A percentile compares a stretch with the other conserved stretches of the same genome.
These are phyloP conservation scores for Chinchilla lanigera DNA, from an alignment of 2,113 vertebrate genomes.

Conservation along the genomic window DNA sequence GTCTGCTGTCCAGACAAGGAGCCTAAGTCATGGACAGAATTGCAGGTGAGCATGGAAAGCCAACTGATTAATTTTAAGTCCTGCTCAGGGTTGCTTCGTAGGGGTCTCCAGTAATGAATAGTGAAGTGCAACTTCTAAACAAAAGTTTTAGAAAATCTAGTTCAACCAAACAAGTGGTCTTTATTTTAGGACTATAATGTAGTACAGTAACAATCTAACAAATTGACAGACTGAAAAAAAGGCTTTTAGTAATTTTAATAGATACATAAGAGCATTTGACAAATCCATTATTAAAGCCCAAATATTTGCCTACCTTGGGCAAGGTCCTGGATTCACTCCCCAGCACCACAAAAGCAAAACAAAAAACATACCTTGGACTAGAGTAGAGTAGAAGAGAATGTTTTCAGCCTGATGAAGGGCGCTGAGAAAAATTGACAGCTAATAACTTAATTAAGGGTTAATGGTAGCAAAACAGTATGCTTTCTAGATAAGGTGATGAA, in stretches of 20 bases:
- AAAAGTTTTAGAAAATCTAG: slow-evolving; percentile 19
- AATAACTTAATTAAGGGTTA: neutral
- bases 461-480: neutral
- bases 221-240: neutral
- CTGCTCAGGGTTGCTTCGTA: too few species aligned
- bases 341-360: neutral
- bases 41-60: too few species aligned
- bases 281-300: neutral
- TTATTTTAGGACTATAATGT: neutral
- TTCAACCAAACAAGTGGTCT: neutral
- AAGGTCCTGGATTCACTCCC: neutral
- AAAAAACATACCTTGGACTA: neutral
- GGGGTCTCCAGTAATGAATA: neutral
- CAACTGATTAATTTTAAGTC: too few species aligned
- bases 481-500: neutral
- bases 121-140: neutral
- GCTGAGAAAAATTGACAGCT: neutral
- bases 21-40: too few species aligned
- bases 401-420: neutral
- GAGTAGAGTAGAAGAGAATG: neutral
- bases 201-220: neutral
- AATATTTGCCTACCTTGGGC: neutral
- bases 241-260: neutral
- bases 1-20: too few species aligned
- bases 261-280: neutral